These are phyloP conservation scores for Bungarus multicinctus DNA, from an alignment of 2,113 vertebrate species.

Conservation along the genomic window DNA sequence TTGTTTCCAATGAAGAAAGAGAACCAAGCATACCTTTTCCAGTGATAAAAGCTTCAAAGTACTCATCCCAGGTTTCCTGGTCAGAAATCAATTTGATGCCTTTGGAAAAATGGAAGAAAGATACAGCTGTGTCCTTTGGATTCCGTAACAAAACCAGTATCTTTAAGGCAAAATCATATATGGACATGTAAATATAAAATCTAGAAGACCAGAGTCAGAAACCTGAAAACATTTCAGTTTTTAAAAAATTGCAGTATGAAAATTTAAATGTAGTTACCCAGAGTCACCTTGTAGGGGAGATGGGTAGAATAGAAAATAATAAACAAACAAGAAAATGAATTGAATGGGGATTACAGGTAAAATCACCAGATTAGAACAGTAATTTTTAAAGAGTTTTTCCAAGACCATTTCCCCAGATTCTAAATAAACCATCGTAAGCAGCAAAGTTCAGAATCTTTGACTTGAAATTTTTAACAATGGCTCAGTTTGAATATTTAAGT, in stretches of 20 bases:
- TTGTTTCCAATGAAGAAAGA: background rate
- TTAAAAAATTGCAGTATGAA: background rate
- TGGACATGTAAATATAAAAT: background rate
- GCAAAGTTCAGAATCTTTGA: background rate
- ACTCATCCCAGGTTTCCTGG: background rate
- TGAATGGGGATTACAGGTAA: background rate
- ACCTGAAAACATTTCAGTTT: background rate
- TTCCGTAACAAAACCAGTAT: slow-evolving; percentile 28
- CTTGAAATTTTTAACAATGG: background rate
- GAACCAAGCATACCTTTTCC: background rate
- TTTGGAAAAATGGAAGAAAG: slow-evolving; percentile 32
- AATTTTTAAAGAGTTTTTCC: background rate
- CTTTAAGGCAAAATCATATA: background rate
- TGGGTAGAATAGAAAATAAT: background rate
- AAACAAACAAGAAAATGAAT: background rate
- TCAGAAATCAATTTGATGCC: background rate
- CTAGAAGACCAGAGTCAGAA: background rate
- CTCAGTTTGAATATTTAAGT: background rate
- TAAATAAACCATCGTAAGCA: background rate
- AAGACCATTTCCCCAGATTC: background rate
- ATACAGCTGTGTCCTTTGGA: slow-evolving; percentile 12
- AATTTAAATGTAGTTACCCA: background rate
- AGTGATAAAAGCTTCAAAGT: slow-evolving; percentile 29
- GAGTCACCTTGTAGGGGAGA: background rate
- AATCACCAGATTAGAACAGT: background rate